Evolutionary conservation across 2,113 vertebrate species (phyloP).

Genomic region (Xiphophorus couchianus): DNA sequence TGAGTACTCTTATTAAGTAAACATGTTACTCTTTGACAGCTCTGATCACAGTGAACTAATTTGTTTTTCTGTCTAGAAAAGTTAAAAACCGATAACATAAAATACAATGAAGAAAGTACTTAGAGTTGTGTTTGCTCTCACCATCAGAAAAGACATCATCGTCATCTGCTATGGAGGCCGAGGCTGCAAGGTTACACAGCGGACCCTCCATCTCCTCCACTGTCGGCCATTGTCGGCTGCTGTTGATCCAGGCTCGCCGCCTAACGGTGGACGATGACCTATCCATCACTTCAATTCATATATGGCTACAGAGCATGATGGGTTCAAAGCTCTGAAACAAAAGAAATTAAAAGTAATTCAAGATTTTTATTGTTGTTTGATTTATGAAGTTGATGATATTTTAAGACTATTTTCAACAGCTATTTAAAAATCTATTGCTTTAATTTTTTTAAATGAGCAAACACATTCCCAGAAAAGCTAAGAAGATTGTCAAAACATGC

Average conservation of each 20-base stretch:
- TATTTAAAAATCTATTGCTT: no score
- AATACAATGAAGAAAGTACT: no score
- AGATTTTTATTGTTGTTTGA: neutral
- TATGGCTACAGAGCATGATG: neutral
- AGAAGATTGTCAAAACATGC: no score
- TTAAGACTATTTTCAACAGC: neutral
- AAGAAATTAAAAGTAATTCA: neutral
- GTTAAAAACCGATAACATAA: neutral
- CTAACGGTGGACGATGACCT: slow-evolving; percentile 79
- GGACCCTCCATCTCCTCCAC: slow-evolving; percentile 64
- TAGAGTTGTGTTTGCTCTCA: slow-evolving; percentile 41
- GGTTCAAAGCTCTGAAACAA: neutral
- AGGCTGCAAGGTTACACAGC: slow-evolving; percentile 20
- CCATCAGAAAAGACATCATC: slow-evolving; percentile 83
- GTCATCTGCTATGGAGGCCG: slow-evolving; percentile 69
- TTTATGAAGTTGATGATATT: neutral
- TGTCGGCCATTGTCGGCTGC: slow-evolving; percentile 78
- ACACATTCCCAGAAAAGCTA: no score
- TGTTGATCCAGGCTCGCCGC: slow-evolving; percentile 82
- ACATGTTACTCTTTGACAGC: neutral
- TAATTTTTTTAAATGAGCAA: no score
- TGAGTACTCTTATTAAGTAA: slow-evolving; percentile 14
- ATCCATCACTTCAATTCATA: slow-evolving; percentile 70
- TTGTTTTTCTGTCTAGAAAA: neutral
- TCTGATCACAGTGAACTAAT: neutral